Base-by-base conservation (phyloP, 2,797 vertebrate species). In the Oryzias dopingdopingensis region DNA sequence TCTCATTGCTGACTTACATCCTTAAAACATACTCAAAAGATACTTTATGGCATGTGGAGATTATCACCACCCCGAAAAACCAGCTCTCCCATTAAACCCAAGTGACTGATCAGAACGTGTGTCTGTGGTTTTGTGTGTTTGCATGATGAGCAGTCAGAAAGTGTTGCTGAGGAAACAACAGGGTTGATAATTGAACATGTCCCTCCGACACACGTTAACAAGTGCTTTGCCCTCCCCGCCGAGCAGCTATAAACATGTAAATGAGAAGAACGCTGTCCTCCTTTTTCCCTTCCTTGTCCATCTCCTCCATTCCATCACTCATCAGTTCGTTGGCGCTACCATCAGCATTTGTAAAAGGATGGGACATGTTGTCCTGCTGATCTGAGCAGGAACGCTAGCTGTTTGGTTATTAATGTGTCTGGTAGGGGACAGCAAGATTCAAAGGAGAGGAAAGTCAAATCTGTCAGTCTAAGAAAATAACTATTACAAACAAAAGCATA, bases 201-300 rank as follows among this genome's bases (percentile, higher is more conserved):
- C 81, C 71, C 16, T 67, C 43, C 67, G 71, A 62, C 46, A 49
- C 69, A 49, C 32, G 22, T 73, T 67, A 76, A 84, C 73, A 79
- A 70, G 73, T 50, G 16, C 54, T 7, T 64, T 65, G 72, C 72
- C 76, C 70, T 86, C 67, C 84, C 82, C 37, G 71, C 82, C 20
- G 74, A 74, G 80, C 73, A 79, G 80, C 88, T 89, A 89, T 92
- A 89, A 92, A 92, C 88, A 92, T 92, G 87, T 84, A 91, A 92
- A 92, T 91, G 83, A 91, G 81, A 78, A 71, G 48, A 32, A 49
- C 2, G 53, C 69, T 72, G 65, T 72, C 69, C 69, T 65, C 53
- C 59, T 67, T 66, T 62, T 51, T 66, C 56, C 67, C 77, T 47
- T 61, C 50, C 53, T 54, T 14, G 41, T 52, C 49, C 56, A 4